These are phyloP conservation scores for Thymelicus acteon DNA, from an alignment of 2,888 invertebrate genomes.

Conservation along the genomic window DNA sequence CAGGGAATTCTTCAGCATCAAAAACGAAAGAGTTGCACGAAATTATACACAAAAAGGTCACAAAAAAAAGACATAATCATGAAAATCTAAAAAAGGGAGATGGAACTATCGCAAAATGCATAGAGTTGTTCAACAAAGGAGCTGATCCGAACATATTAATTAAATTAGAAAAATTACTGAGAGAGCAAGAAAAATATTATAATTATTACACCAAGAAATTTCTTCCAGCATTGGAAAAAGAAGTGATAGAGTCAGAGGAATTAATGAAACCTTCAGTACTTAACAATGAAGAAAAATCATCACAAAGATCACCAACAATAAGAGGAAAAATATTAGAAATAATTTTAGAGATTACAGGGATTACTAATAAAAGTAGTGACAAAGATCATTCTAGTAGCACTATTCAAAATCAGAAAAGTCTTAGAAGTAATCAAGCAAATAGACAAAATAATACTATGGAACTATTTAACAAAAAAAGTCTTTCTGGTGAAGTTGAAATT, in stretches of 20 bases:
- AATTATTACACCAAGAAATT: constrained; percentile 19
- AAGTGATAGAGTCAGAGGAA: constrained; percentile 16
- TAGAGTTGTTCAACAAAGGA: constrained; percentile 21
- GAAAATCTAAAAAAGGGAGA: constrained; percentile 22
- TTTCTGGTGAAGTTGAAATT: no score
- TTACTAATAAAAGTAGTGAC: constrained; percentile 19
- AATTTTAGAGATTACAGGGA: constrained; percentile 15
- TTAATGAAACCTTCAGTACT: constrained; percentile 6
- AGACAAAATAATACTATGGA: no score
- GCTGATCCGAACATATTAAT: constrained; percentile 15
- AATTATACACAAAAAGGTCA: constrained; percentile 20
- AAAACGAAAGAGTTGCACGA: constrained; percentile 19
- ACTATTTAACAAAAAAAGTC: no score
- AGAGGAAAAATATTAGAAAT: constrained; percentile 22
- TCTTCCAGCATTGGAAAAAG: constrained; percentile 20
- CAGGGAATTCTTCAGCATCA: no score
- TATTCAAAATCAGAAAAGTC: no score
- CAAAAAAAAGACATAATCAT: constrained; percentile 24
- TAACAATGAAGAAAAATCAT: constrained; percentile 15
- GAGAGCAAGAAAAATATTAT: constrained; percentile 21
- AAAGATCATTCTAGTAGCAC: no score
- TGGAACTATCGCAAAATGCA: constrained; percentile 20
- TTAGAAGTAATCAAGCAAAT: no score
- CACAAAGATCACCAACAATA: constrained; percentile 22
- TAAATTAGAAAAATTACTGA: constrained; percentile 17